These are phyloP conservation scores for Oreochromis grahami DNA, from an alignment of 2,797 vertebrate species.

Conservation along the genomic window DNA sequence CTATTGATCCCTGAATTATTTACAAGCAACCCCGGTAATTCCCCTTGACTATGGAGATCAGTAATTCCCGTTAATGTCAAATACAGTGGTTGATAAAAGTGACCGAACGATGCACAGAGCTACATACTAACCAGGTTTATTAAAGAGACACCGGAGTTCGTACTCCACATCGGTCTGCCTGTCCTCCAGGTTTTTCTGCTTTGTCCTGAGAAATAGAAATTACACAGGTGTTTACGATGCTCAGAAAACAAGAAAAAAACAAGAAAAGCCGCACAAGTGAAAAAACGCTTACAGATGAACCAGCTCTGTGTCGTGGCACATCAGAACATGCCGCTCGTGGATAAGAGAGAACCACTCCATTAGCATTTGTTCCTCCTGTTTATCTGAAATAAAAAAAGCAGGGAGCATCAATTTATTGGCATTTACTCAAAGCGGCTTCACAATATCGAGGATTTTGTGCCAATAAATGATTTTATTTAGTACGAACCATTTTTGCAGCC, in stretches of 20 bases:
- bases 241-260: neutral
- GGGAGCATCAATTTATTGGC: neutral
- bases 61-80: neutral
- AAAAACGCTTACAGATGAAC: conserved; percentile 83
- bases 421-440: neutral
- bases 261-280: neutral
- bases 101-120: neutral
- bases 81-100: neutral
- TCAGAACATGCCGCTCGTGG: conserved; percentile 84
- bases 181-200: conserved; percentile 90
- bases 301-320: conserved; percentile 84
- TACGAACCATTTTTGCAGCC: conserved; percentile 67
- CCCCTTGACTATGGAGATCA: neutral
- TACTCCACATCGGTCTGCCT: conserved; percentile 90
- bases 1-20: neutral
- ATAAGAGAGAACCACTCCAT: conserved; percentile 89
- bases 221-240: neutral
- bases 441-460: neutral
- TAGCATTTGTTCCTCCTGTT: conserved; percentile 82
- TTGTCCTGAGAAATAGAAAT: conserved; percentile 70
- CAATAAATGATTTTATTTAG: neutral
- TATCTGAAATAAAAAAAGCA: conserved; percentile 69
- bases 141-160: conserved; percentile 86
- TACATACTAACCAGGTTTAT: conserved; percentile 83
- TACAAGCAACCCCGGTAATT: neutral